Conservation (phyloP, 2,113 vertebrate genomes). For the Daphoenositta chrysoptera region DNA sequence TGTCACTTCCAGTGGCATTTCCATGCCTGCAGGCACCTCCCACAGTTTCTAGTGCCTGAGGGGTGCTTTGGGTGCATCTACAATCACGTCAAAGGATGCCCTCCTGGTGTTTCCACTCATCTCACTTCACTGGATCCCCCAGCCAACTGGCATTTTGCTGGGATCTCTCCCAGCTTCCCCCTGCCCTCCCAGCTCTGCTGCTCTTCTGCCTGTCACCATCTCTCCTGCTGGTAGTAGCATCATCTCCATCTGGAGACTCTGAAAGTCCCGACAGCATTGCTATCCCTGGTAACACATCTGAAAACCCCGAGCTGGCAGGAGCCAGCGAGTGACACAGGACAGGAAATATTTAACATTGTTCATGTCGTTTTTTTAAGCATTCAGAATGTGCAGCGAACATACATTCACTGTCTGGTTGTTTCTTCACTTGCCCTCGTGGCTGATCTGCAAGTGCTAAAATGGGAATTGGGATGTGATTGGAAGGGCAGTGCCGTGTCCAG, state of each 20-base stretch:
- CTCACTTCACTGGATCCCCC: not conserved
- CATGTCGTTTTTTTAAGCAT: not conserved
- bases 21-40: not conserved
- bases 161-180: not conserved
- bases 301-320: not conserved
- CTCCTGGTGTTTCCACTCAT: not conserved
- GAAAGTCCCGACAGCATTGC: not conserved
- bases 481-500: not conserved
- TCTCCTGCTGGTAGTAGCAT: slow-evolving; percentile 1
- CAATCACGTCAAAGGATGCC: not conserved
- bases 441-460: not conserved
- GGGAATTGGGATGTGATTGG: not conserved
- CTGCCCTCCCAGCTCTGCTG: slow-evolving; percentile 5
- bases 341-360: not conserved
- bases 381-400: not conserved
- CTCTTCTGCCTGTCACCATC: not conserved
- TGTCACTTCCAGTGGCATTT: not conserved
- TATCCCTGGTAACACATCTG: not conserved
- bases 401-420: not conserved
- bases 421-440: not conserved
- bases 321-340: not conserved
- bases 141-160: not conserved
- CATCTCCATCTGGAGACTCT: slow-evolving; percentile 9
- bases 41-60: not conserved
- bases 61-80: not conserved